Evolutionary conservation across 2,888 invertebrate genomes (phyloP).

Genomic region (Dynastes grantii): DNA sequence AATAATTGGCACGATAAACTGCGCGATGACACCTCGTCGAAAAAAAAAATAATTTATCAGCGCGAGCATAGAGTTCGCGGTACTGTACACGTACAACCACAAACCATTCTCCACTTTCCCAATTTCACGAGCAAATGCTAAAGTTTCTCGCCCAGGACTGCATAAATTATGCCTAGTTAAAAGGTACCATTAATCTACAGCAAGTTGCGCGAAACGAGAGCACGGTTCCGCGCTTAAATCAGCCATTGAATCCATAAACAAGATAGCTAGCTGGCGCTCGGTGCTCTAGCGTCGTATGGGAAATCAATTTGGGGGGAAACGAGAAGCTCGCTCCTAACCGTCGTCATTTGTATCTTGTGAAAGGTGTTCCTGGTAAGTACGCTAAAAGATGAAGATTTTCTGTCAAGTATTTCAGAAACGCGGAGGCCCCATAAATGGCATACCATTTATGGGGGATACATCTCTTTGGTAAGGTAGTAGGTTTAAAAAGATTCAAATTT

Average conservation of each 20-base stretch:
- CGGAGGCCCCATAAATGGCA: too few relatives aligned
- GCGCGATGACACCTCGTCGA: background rate
- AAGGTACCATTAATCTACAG: conserved; percentile 59
- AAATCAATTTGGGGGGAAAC: conserved; percentile 40
- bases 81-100: background rate
- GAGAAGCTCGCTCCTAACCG: background rate
- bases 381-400: conserved; percentile 1
- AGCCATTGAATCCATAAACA: conserved; percentile 56
- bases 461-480: too few relatives aligned
- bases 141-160: conserved; percentile 28
- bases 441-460: too few relatives aligned
- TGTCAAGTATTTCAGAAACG: too few relatives aligned
- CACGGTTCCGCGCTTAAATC: conserved; percentile 54
- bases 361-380: conserved; percentile 26
- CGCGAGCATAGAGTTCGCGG: background rate
- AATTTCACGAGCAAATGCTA: conserved; percentile 13
- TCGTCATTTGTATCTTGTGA: conserved; percentile 29
- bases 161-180: conserved; percentile 54
- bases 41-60: conserved; percentile 9
- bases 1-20: conserved; percentile 29
- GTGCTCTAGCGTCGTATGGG: conserved; percentile 37
- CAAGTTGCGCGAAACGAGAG: conserved; percentile 55
- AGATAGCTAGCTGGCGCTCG: conserved; percentile 43
- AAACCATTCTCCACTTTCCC: background rate
- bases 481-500: too few relatives aligned